Base-by-base conservation (phyloP, 2,888 invertebrate genomes). In the Zaprionus bogoriensis region DNA sequence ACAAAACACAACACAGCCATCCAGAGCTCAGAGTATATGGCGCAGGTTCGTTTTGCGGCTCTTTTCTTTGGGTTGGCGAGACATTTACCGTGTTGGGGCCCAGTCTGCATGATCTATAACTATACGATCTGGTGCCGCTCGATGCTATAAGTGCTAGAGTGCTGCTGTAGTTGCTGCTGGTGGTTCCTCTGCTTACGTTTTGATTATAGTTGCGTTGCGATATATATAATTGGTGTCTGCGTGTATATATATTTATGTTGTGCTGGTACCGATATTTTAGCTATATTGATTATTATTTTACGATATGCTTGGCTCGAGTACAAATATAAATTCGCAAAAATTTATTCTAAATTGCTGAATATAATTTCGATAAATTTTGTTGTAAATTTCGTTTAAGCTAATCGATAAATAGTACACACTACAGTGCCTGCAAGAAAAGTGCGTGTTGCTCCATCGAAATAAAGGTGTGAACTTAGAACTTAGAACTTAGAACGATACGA, bases 291-390 rank as follows among this genome's bases (percentile, higher is more conserved):
- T 65, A 48, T 47, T 39, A 50, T 32, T 41, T 50, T 53, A 52
- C 17, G 32, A 36, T 36, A 51, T 65, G 44, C 27, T 38, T 28
- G 32, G 3, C 6, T 9, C 66, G 45, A 59, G 32, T 67, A 53
- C 52, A 59, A n/a, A 46, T 38, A 54, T 57, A 64, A 74, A 74
- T 70, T 69, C 42, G 57, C 57, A 71, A 70, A 47, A 51, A 55
- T 39, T 48, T 68, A 23, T 52, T 9, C 69, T 71, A 71, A 17
- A 36, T 32, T 66, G 42, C 28, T 36, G 38, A 47, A 10, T 28
- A 12, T 48, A n/a, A n/a, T n/a, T n/a, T n/a, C n/a, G n/a, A 23
- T 47, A 1, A 30, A 30, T 41, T 27, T 14, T 23, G 25, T 6
- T 51, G 30, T 48, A 44, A 50, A 54, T 53, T 67, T 62, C 20